Base-by-base conservation (phyloP, 2,113 vertebrate genomes). In the Poeciliopsis occidentalis region DNA sequence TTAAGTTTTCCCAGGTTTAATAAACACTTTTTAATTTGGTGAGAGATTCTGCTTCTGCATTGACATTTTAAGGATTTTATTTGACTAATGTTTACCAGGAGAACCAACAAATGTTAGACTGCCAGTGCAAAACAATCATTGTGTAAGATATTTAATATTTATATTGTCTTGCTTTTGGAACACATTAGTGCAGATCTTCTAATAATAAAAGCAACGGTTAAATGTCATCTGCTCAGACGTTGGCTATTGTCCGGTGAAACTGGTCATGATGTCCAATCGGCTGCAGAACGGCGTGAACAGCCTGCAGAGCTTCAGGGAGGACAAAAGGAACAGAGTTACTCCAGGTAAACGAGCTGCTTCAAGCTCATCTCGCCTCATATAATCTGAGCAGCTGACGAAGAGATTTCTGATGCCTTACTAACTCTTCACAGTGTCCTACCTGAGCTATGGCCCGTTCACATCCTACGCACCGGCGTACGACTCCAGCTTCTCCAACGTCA, bases 261-360 rank as follows among this genome's bases (percentile, higher is more conserved):
- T 99, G 77, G 98, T 97, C 32, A 97, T 98, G 95, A 96, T 97
- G 72, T 95, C 96, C 34, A 96, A 95, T 62, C 94, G 97, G 61
- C 95, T 99, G 70, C 98, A 99, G 87, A 95, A 95, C 0, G 98
- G 98, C 22, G 94, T 99, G 62, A 99, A 99, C 84, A 95, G 95
- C 0, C 92, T 99, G 71, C 97, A 98, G 90, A 96, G 97, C 0
- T 99, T 99, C 87, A 97, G 97, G 87, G 98, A 99, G 88, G 98
- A 99, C 91, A 99, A 99, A 92, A 96, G 98, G 87, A 99, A 99
- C 92, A 93, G 94, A 83, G 94, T 97, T 31, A 97, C 95, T 79
- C 97, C 97, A 92, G 97, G 98, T 97, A 73, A 22, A 30, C 0
- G 2, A 4, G 0, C 12, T 8, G 37, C 17, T 8, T 29, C n/a